Evolutionary conservation across 1,140 invertebrate species (phyloP), one percentile per base, ranked within the genome.

Genomic region (Atta texana): DNA sequence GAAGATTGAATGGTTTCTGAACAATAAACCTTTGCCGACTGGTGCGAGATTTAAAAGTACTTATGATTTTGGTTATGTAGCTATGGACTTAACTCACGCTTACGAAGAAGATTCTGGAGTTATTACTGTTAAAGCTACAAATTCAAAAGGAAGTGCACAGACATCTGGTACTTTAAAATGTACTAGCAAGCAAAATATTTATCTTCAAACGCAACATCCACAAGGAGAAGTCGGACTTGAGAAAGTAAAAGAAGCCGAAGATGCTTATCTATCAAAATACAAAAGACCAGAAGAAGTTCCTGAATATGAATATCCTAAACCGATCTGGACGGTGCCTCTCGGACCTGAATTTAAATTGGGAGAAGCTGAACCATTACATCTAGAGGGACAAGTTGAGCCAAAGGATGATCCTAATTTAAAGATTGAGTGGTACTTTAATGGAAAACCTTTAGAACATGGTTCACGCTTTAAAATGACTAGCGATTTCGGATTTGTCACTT

Each of bases 331-430:
- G 2, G 97, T 97, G 61, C 98, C 98, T 57, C 95, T 98, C 72
- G 96, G 97, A 93, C 96, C 97, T 21, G 97, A 98, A 95, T 97
- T 98, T 92, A 97, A 97, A 92, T 95, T 99, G n/a, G 96, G 97
- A 80, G 99, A 99, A 96, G 97, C 98, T 57, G 97, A 99, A 94
- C 96, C 98, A 2, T 96, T 99, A 51, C 98, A 99, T 94, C 96
- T 99, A 85, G 98, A 99, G 95, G 98, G 97, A 68, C 97, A 98
- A 93, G 98, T 99, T 7, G 98, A 99, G 94, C 99, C 99, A 0
- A 98, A 99, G 94, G 97, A 99, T 93, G 99, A 99, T 96, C 99
- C 99, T 3, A 98, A 99, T 92, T 96, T 99, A n/a, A 98, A 97
- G 91, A 97, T 98, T 82, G 98, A 99, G 95, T 99, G 98, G 98